Conservation (phyloP, 2,113 vertebrate species). For the Actinemys pallida region DNA sequence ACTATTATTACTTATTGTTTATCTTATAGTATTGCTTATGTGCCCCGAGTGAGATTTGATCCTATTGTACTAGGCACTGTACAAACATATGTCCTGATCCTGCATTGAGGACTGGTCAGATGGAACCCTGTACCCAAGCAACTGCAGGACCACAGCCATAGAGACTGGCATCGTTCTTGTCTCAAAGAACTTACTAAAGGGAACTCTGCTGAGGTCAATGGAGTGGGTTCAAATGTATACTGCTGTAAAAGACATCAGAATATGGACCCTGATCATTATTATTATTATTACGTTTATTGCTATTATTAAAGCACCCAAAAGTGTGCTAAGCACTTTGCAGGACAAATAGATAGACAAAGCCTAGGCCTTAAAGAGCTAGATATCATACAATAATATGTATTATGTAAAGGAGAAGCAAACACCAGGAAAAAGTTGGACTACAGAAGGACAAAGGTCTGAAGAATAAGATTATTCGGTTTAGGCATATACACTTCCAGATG, state of each 20-base stretch:
- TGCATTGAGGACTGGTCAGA: not conserved
- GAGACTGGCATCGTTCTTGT: not conserved
- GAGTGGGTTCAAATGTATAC: not conserved
- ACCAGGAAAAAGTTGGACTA: not conserved
- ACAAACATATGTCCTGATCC: not conserved
- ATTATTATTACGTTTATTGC: not conserved
- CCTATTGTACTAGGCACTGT: not conserved
- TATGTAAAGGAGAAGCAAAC: not conserved
- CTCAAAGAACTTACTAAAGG: not conserved
- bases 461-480: constrained; percentile 2
- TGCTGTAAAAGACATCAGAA: not conserved
- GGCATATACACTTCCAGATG: not conserved
- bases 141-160: not conserved
- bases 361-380: not conserved
- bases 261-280: not conserved
- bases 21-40: not conserved
- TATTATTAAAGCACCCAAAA: not conserved
- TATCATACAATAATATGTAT: not conserved
- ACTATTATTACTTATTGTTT: constrained; percentile 37
- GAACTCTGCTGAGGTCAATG: not conserved
- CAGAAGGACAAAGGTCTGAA: not conserved
- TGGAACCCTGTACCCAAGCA: not conserved
- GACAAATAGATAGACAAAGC: constrained; percentile 9
- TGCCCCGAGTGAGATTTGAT: not conserved
- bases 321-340: not conserved